Evolutionary conservation across 1,140 invertebrate genomes (phyloP).

Genomic region (Delia radicum): DNA sequence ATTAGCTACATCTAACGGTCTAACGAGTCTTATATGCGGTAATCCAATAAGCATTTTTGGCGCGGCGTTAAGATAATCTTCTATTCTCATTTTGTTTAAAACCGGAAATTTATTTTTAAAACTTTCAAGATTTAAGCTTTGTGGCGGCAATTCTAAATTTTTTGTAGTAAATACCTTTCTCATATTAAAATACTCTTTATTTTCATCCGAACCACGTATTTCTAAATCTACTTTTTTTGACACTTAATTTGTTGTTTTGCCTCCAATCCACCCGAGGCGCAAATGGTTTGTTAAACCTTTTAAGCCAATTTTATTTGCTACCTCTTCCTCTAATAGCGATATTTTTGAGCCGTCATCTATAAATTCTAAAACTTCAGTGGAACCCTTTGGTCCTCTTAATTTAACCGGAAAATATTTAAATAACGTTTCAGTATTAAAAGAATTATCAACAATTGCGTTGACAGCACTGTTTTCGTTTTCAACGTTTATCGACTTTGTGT

Average conservation of each 20-base stretch:
- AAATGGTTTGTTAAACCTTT: too few species aligned
- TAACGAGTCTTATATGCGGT: conserved; percentile 3
- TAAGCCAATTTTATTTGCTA: too few species aligned
- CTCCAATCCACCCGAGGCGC: not conserved
- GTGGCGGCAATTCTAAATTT: conserved; percentile 1
- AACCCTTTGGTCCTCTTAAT: too few species aligned
- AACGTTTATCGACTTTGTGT: too few species aligned
- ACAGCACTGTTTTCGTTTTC: too few species aligned
- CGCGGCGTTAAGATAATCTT: not conserved
- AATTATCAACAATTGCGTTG: too few species aligned
- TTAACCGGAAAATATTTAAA: too few species aligned
- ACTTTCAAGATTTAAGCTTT: not conserved
- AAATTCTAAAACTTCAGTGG: too few species aligned
- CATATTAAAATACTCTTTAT: conserved; percentile 16
- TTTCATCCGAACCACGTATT: not conserved
- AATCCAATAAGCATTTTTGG: not conserved
- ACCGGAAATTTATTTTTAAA: not conserved
- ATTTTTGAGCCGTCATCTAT: too few species aligned
- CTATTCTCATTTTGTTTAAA: not conserved
- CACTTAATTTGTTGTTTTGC: not conserved
- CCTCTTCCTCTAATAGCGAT: too few species aligned
- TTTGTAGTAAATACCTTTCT: not conserved
- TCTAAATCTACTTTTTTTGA: not conserved
- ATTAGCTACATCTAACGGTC: not conserved
- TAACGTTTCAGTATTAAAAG: too few species aligned